phyloP scores from a whole-genome alignment of 2,113 vertebrate species.

The Sylvia atricapilla region DNA sequence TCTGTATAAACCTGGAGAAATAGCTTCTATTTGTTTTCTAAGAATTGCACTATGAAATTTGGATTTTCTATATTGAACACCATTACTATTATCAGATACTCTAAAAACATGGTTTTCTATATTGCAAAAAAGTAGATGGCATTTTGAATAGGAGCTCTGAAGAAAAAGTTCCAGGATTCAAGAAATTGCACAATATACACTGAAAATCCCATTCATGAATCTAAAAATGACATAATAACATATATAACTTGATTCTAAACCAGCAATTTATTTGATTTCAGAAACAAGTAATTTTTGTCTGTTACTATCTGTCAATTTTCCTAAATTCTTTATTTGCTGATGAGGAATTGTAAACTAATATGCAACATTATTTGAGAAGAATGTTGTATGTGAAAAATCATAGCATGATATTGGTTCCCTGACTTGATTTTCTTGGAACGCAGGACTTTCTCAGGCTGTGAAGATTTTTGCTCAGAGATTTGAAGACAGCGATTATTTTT shows the following conservation, averaged over 20 bases:
- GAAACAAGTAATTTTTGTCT: background rate
- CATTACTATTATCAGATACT: background rate
- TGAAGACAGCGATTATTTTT: rapidly evolving
- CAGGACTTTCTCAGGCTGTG: background rate
- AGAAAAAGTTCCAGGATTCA: background rate
- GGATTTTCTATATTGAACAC: background rate
- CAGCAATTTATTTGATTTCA: background rate
- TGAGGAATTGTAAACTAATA: background rate
- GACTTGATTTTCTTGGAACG: background rate
- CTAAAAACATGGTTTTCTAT: background rate
- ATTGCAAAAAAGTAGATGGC: background rate
- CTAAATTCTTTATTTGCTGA: background rate
- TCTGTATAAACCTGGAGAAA: background rate
- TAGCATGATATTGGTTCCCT: background rate
- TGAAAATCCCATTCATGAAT: background rate
- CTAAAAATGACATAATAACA: background rate
- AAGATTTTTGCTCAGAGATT: background rate
- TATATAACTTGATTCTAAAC: background rate
- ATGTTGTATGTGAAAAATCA: background rate
- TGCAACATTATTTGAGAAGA: background rate
- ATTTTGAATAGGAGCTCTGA: background rate
- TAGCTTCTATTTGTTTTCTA: background rate
- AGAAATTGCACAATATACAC: background rate
- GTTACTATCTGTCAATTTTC: background rate
- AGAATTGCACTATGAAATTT: background rate